phyloP scores from a whole-genome alignment of 2,888 invertebrate genomes.

The Mactromeris polynyma region DNA sequence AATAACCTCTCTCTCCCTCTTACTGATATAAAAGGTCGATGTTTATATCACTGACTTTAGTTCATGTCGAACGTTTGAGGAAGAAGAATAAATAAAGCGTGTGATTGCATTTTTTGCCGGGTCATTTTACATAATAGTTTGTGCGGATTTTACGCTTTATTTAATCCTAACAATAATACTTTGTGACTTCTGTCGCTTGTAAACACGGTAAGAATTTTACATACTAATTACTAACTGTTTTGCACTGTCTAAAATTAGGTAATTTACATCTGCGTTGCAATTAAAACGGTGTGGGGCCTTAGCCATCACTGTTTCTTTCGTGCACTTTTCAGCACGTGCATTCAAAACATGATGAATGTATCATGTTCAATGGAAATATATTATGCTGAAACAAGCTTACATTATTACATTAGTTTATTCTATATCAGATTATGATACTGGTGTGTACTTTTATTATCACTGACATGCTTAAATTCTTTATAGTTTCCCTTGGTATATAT shows the following conservation, averaged over 20 bases:
- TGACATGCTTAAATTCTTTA: too few relatives aligned
- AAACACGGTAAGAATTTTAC: not conserved
- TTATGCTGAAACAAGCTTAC: not conserved
- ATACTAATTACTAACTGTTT: not conserved
- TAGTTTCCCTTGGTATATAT: too few relatives aligned
- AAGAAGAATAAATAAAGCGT: not conserved
- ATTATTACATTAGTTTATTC: not conserved
- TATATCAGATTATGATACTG: not conserved
- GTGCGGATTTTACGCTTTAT: not conserved
- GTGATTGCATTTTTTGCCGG: not conserved
- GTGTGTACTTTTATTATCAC: too few relatives aligned
- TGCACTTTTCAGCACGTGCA: not conserved
- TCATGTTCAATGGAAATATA: not conserved
- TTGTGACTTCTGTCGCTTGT: not conserved
- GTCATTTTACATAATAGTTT: not conserved
- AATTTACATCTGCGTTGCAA: not conserved
- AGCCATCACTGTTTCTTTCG: not conserved
- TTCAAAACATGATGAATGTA: not conserved
- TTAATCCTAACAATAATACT: not conserved
- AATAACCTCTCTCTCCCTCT: not conserved
- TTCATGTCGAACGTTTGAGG: not conserved
- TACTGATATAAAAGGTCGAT: slow-evolving; percentile 10
- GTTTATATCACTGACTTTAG: not conserved
- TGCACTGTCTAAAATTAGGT: not conserved
- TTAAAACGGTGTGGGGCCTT: not conserved